Percentiles rank a stretch among this genome's conserved stretches.
Conservation (phyloP, 2,113 vertebrate genomes). For the Chinchilla lanigera region DNA sequence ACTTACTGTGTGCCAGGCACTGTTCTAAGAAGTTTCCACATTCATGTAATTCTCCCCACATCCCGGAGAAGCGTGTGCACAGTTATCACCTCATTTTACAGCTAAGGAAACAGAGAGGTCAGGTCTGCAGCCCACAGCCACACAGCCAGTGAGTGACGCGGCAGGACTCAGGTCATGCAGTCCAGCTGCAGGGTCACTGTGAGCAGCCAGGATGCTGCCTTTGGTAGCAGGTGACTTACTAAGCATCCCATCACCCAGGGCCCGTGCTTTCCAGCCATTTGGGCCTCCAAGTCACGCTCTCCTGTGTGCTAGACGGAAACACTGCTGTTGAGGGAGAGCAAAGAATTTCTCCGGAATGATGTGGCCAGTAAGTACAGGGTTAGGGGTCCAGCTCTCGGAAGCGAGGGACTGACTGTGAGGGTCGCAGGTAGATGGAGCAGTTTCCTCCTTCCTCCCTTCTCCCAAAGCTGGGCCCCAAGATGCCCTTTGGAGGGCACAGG, state of each 20-base stretch:
- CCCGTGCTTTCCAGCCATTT: background rate
- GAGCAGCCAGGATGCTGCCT: fast-evolving
- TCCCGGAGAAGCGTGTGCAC: background rate
- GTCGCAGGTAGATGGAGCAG: background rate
- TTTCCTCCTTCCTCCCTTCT: background rate
- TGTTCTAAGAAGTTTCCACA: background rate
- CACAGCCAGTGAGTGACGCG: background rate
- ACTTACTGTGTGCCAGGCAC: background rate
- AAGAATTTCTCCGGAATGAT: background rate
- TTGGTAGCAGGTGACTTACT: background rate
- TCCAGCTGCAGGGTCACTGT: background rate
- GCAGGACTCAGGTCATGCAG: background rate
- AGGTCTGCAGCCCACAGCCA: background rate
- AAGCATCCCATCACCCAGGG: background rate
- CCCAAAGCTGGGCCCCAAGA: fast-evolving
- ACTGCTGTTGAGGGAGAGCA: background rate
- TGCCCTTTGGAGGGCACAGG: fast-evolving
- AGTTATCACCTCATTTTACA: background rate
- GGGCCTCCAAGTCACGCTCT: background rate
- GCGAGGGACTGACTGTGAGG: background rate
- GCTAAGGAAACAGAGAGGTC: conserved; percentile 5
- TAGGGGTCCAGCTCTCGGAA: background rate
- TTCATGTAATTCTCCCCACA: background rate
- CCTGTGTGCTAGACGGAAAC: background rate
- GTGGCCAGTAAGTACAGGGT: background rate